Conservation (phyloP, 2,113 vertebrate genomes). For the Cheirogaleus medius region DNA sequence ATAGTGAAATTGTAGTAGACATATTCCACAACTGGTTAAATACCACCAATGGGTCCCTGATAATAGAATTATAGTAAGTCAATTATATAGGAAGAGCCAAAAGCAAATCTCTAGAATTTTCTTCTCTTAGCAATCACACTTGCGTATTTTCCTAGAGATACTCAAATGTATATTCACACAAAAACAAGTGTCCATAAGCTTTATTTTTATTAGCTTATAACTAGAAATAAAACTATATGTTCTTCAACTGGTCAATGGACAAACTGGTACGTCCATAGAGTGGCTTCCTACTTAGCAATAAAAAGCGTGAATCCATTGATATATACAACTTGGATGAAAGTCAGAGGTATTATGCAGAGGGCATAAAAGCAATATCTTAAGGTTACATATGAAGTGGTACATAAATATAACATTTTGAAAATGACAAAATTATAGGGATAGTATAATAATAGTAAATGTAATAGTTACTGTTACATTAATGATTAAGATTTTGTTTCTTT, state of each 20-base stretch:
- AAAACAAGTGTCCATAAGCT: neutral
- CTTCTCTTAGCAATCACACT: neutral
- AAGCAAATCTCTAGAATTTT: neutral
- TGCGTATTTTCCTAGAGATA: neutral
- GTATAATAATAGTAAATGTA: neutral
- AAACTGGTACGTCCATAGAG: neutral
- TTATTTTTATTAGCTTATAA: neutral
- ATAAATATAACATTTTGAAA: neutral
- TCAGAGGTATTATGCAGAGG: neutral
- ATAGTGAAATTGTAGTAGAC: neutral
- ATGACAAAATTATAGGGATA: neutral
- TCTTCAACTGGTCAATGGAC: neutral
- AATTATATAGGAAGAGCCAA: neutral
- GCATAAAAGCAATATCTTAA: neutral
- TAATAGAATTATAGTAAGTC: neutral
- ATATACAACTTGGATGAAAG: neutral
- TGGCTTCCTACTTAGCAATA: neutral
- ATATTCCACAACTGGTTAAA: neutral
- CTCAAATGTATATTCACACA: neutral
- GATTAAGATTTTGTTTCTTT: no score
- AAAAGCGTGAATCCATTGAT: neutral
- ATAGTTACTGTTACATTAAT: neutral
- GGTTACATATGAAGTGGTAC: neutral
- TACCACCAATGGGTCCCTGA: neutral
- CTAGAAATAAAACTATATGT: neutral